These are phyloP conservation scores for Lysandra bellargus DNA, from an alignment of 2,888 invertebrate genomes.

Conservation along the genomic window DNA sequence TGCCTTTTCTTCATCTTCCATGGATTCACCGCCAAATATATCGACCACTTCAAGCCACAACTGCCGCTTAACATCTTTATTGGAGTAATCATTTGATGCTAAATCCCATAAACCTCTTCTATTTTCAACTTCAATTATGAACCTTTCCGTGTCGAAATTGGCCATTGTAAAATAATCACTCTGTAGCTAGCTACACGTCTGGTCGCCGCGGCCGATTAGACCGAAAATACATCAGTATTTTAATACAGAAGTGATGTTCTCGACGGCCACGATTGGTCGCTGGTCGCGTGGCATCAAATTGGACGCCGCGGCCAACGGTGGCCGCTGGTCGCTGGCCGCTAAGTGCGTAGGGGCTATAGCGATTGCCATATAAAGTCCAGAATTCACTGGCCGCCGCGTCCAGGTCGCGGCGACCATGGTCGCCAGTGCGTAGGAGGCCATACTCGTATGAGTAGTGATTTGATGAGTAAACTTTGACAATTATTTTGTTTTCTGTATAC, in stretches of 20 bases:
- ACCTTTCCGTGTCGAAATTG: slow-evolving; percentile 13
- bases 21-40: slow-evolving; percentile 20
- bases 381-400: slow-evolving; percentile 19
- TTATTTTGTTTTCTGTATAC: no score
- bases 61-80: slow-evolving; percentile 5
- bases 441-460: no score
- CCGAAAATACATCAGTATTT: no score
- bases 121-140: slow-evolving; percentile 18
- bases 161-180: slow-evolving; percentile 20
- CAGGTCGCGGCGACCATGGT: slow-evolving; percentile 35
- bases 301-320: slow-evolving; percentile 37
- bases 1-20: slow-evolving; percentile 36
- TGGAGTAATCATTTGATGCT: slow-evolving; percentile 20
- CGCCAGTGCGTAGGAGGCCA: slow-evolving; percentile 35
- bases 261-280: slow-evolving; percentile 8
- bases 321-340: slow-evolving; percentile 38
- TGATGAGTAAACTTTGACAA: no score
- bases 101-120: slow-evolving; percentile 18
- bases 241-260: slow-evolving; percentile 20
- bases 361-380: slow-evolving; percentile 20
- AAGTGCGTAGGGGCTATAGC: slow-evolving; percentile 20
- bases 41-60: slow-evolving; percentile 15
- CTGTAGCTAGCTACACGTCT: slow-evolving; percentile 18
- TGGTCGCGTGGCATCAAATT: slow-evolving; percentile 35
- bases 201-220: slow-evolving; percentile 13